Base-by-base conservation (phyloP, 2,888 invertebrate species). In the Dastarcus helophoroides region DNA sequence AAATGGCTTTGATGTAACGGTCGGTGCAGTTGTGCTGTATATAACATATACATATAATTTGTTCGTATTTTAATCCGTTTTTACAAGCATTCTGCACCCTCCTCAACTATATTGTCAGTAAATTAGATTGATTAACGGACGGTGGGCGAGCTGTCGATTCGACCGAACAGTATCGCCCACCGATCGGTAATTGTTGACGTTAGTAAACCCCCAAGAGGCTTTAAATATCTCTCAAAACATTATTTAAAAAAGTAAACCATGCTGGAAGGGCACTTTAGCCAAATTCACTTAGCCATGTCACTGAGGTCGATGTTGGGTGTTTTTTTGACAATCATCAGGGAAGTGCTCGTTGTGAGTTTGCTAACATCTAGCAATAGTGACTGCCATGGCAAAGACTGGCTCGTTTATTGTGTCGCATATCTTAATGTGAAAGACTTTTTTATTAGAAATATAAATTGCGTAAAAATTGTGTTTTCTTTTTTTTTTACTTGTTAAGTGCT, bases 351-450 rank as follows among this genome's bases (percentile, higher is more conserved):
- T 50, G 48, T 52, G 52, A 53, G 53, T 55, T 56, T 54, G 55
- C 55, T 54, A 54, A 54, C 50, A 46, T 42, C 41, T 40, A 47
- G 49, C 51, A 50, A 43, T 44, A 43, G 45, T 44, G 43, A 49
- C 47, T 47, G 51, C 50, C 51, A 44, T 44, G 44, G 43, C 48
- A 46, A 51, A 55, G 56, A 56, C 55, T 58, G 58, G 57, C 56
- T 56, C 53, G 55, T 50, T 48, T 42, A 47, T 43, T 47, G 44
- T 50, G 46, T 58, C 54, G 55, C 56, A 55, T 57, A 58, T 56
- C 53, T 56, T 53, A 51, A 57, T 60, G 58, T 60, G 58, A 58
- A 52, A 54, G 55, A 58, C 50, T 57, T 58, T 58, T 58, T 57
- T 52, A 19, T 6, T 48, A 58, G 58, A 59, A 59, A 60, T 58